Evolutionary conservation across 2,113 vertebrate species (phyloP).

Genomic region (rabbit (Oryctolagus cuniculus)): DNA sequence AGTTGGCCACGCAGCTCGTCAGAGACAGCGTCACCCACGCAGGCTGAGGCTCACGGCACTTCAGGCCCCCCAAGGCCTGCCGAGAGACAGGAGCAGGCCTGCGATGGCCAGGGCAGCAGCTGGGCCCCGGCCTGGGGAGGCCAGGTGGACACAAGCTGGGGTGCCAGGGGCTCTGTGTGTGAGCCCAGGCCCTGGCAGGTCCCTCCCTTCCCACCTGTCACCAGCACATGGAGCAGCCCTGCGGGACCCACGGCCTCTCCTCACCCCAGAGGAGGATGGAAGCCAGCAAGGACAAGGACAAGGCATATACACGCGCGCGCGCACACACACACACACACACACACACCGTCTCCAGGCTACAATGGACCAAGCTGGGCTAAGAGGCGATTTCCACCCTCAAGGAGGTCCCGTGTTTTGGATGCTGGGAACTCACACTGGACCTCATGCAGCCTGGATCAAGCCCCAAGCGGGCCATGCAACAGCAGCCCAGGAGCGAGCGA

Average conservation of each 20-base stretch:
- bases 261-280: neutral
- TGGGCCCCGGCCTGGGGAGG: neutral
- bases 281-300: neutral
- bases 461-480: neutral
- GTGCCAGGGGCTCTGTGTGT: too few species aligned
- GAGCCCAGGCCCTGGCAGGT: neutral
- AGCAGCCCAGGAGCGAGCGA: too few species aligned
- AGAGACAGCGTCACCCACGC: too few species aligned
- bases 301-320: neutral
- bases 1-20: neutral
- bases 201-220: neutral
- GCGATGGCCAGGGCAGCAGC: neutral
- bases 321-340: too few species aligned
- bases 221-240: neutral
- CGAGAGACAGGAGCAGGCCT: neutral
- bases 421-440: neutral
- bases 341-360: neutral
- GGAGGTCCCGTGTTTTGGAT: neutral
- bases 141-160: neutral
- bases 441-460: neutral
- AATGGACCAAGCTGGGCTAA: neutral
- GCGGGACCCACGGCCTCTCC: neutral
- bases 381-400: neutral
- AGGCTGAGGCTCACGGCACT: too few species aligned
- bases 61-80: neutral